phyloP scores from a whole-genome alignment of 2,888 invertebrate species.

The Cerastoderma edule region DNA sequence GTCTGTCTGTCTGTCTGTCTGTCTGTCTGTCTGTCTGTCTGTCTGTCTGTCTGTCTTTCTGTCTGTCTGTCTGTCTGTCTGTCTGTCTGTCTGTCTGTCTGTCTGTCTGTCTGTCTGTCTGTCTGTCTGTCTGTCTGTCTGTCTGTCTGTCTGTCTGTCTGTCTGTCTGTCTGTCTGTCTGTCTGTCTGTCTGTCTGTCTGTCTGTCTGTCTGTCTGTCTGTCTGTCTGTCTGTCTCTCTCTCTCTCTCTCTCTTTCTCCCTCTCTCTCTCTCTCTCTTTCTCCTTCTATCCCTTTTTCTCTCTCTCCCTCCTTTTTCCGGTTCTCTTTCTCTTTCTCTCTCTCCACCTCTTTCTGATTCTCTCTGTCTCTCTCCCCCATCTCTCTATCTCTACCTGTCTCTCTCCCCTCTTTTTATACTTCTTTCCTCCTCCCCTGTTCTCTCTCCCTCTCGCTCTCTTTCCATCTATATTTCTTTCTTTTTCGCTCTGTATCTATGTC shows the following conservation, averaged over 20 bases:
- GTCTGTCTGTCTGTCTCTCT: constrained; percentile 21
- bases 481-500: too few relatives aligned
- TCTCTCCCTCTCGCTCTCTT: too few relatives aligned
- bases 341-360: too few relatives aligned
- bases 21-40: not conserved
- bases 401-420: too few relatives aligned
- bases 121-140: not conserved
- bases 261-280: constrained; percentile 32
- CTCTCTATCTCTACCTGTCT: too few relatives aligned
- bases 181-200: constrained; percentile 35
- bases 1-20: not conserved
- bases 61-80: not conserved
- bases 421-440: too few relatives aligned
- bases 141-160: constrained; percentile 9
- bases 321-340: too few relatives aligned
- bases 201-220: constrained; percentile 35
- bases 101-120: not conserved
- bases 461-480: too few relatives aligned
- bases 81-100: not conserved
- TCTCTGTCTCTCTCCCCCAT: too few relatives aligned
- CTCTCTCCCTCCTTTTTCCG: too few relatives aligned
- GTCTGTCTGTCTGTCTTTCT: too few relatives aligned
- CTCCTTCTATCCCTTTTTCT: not conserved
- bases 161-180: constrained; percentile 19
- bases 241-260: constrained; percentile 36